Base-by-base conservation (phyloP, 2,888 invertebrate genomes). In the Scaptomyza reducta region DNA sequence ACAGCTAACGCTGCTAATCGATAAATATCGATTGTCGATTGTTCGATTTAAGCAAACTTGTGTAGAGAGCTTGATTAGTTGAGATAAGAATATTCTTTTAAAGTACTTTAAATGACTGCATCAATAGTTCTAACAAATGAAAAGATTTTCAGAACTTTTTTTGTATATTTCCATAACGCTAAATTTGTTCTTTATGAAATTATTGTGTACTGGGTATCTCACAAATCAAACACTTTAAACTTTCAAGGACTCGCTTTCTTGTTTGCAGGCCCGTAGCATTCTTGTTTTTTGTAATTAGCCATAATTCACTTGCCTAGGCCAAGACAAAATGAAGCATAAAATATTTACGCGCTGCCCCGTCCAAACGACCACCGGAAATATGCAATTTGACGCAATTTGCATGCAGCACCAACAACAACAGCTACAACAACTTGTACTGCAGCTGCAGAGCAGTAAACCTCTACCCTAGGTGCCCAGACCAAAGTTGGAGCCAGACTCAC, bases 361-460 rank as follows among this genome's bases (percentile, higher is more conserved):
- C 67, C 40, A 40, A 35, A n/a, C 49, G 69, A 76, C 64, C 76
- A 79, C 84, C 86, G 84, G 86, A 84, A 83, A 84, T 86, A 84
- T 79, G 84, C 84, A 86, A 86, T 84, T 86, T 85, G 80, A 84
- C 79, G 83, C 85, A 85, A 85, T 85, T 84, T 84, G 83, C 83
- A 85, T 85, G 72, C 79, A 70, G 67, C 72, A 54, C 63, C 25
- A 29, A 27, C 51, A 18, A 25, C 50, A 14, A 9, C 44, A 27
- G 9, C 33, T n/a, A 6, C 38, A 14, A n/a, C 45, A 29, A 14
- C 56, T 33, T 14, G 38, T 11, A 25, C 51, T 14, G 13, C 47
- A 47, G 41, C 59, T 47, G 59, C 59, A 61, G 59, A 7, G 40
- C 5, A 42, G 13, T n/a, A 25, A 35, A 2, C 33, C 14, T 40